phyloP scores from a whole-genome alignment of 2,113 vertebrate genomes.

The Cavia porcellus region DNA sequence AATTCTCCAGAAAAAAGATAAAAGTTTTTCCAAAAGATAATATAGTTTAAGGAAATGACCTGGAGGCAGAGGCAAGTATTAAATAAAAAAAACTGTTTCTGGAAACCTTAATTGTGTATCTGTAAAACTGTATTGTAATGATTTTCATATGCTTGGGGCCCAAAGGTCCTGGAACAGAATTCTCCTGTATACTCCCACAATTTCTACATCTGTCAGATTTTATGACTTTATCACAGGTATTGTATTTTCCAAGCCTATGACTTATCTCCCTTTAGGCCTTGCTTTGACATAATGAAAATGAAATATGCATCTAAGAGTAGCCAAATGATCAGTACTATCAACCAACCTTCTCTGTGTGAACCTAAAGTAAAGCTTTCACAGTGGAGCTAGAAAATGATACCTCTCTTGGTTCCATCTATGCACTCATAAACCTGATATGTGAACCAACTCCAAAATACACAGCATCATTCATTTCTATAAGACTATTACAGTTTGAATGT shows the following conservation, averaged over 20 bases:
- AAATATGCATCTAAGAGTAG: constrained; percentile 66
- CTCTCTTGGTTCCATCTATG: neutral
- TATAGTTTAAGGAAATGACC: neutral
- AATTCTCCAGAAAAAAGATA: constrained; percentile 54
- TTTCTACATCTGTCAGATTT: constrained; percentile 72
- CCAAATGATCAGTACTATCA: constrained; percentile 74
- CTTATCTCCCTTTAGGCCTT: constrained; percentile 81
- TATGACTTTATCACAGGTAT: constrained; percentile 43
- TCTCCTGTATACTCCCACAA: constrained; percentile 27
- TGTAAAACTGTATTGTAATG: constrained; percentile 47
- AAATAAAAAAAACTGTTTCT: constrained; percentile 63
- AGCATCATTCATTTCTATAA: constrained; percentile 23
- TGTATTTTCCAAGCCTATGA: constrained; percentile 72
- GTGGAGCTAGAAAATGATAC: constrained; percentile 2
- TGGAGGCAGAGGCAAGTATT: constrained; percentile 1
- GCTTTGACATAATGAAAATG: constrained; percentile 67
- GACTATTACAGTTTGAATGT: neutral
- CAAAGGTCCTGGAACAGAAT: constrained; percentile 14
- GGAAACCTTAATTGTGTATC: constrained; percentile 9
- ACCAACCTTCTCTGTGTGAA: constrained; percentile 56
- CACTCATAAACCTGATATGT: neutral
- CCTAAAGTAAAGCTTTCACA: constrained; percentile 45
- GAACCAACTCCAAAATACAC: constrained; percentile 22
- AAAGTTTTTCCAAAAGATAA: constrained; percentile 62
- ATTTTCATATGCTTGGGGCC: constrained; percentile 15